These are phyloP conservation scores for Dinothrombium tinctorium DNA, from an alignment of 1,140 invertebrate species.

Conservation along the genomic window DNA sequence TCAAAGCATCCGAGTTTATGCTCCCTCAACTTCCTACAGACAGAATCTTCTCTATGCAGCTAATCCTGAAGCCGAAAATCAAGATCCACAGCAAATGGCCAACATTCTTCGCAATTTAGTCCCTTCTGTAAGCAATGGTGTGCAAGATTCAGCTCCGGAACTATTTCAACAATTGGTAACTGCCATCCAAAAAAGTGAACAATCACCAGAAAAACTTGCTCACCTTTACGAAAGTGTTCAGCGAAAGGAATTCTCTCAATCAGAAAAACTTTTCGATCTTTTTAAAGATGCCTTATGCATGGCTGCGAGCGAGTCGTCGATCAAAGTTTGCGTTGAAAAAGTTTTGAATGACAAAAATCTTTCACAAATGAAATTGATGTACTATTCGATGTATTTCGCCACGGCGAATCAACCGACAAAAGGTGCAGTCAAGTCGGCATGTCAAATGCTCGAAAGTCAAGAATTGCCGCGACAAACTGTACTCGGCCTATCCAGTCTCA, in stretches of 20 bases:
- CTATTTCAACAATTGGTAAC: constrained; percentile 6
- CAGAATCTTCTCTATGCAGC: neutral
- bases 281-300: constrained; percentile 6
- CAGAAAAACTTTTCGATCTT: constrained; percentile 3
- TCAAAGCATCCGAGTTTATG: neutral
- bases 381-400: neutral
- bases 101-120: neutral
- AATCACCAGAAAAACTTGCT: neutral
- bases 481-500: neutral
- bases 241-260: constrained; percentile 1
- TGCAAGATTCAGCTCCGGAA: neutral
- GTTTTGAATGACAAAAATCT: neutral
- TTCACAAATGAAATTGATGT: neutral
- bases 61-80: neutral
- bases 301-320: constrained; percentile 4
- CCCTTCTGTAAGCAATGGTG: neutral
- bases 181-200: neutral
- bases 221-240: neutral
- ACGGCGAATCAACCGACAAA: neutral
- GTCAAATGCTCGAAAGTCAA: neutral
- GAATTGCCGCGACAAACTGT: neutral
- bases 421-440: neutral
- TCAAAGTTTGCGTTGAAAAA: neutral
- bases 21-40: neutral
- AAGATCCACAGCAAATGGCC: neutral